These are phyloP conservation scores for Tinea pellionella DNA, from an alignment of 2,888 invertebrate genomes.

Conservation along the genomic window DNA sequence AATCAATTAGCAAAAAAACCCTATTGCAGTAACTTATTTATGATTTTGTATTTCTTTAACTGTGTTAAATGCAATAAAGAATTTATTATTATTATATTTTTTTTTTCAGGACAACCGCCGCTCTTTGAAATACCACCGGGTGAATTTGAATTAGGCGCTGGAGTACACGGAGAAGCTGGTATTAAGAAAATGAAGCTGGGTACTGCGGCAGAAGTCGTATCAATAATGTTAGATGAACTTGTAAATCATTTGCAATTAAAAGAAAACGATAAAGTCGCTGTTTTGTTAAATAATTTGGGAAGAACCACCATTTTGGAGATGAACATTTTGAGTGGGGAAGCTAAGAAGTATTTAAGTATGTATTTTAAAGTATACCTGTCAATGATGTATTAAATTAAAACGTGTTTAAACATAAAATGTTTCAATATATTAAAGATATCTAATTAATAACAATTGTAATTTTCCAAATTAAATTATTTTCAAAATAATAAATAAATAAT, in stretches of 20 bases:
- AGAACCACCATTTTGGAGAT: constrained; percentile 80
- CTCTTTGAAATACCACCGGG: constrained; percentile 72
- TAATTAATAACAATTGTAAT: no score
- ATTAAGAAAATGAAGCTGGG: constrained; percentile 51
- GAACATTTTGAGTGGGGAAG: constrained; percentile 76
- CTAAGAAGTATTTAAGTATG: constrained; percentile 72
- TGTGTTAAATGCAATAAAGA: no score
- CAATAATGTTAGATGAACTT: constrained; percentile 59
- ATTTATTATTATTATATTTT: no score
- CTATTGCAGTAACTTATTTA: no score
- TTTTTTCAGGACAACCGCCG: constrained; percentile 56
- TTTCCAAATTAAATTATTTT: no score
- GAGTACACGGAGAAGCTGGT: constrained; percentile 69
- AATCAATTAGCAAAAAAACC: no score
- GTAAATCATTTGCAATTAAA: constrained; percentile 39
- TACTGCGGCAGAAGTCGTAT: constrained; percentile 56
- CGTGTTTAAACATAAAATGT: no score
- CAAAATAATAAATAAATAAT: no score
- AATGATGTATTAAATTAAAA: no score
- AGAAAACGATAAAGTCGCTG: constrained; percentile 59
- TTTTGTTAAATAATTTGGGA: constrained; percentile 84
- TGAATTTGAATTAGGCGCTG: constrained; percentile 74
- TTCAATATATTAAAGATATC: no score
- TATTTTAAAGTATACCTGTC: no score
- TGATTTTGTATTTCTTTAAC: no score